Evolutionary conservation across 2,113 vertebrate species (phyloP).

Genomic region (Anhinga rufa): DNA sequence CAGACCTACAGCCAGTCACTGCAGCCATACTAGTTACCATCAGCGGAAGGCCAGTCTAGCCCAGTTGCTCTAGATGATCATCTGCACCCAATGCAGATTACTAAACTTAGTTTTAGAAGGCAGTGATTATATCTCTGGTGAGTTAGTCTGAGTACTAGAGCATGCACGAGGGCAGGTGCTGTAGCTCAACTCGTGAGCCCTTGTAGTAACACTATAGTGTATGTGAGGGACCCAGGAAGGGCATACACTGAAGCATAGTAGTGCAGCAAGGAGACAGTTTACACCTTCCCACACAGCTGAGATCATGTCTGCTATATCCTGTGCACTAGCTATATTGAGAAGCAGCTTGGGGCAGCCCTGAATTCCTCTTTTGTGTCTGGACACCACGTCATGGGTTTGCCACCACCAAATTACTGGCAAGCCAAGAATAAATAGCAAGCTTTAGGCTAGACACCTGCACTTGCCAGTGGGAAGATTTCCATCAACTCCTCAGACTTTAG

Average conservation of each 20-base stretch:
- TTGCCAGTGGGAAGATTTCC: background rate
- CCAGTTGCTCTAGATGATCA: background rate
- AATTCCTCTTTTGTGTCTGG: slow-evolving; percentile 29
- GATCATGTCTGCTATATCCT: slow-evolving; percentile 20
- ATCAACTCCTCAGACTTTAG: background rate
- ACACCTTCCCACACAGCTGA: slow-evolving; percentile 33
- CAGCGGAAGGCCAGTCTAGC: background rate
- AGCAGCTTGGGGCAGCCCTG: background rate
- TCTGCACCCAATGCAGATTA: background rate
- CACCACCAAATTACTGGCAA: background rate
- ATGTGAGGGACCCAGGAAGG: background rate
- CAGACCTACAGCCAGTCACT: background rate
- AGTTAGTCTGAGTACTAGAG: background rate
- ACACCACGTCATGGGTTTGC: background rate
- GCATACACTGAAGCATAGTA: background rate
- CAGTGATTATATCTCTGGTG: background rate
- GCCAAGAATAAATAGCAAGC: background rate
- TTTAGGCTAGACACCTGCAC: slow-evolving; percentile 4
- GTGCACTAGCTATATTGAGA: background rate
- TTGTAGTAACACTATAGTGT: background rate
- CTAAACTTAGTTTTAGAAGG: background rate
- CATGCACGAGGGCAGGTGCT: background rate
- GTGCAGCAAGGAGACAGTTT: background rate
- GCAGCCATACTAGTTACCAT: background rate
- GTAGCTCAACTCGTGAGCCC: background rate